These are phyloP conservation scores for Rhyacichthys aspro DNA, from an alignment of 2,797 vertebrate species.

Conservation along the genomic window DNA sequence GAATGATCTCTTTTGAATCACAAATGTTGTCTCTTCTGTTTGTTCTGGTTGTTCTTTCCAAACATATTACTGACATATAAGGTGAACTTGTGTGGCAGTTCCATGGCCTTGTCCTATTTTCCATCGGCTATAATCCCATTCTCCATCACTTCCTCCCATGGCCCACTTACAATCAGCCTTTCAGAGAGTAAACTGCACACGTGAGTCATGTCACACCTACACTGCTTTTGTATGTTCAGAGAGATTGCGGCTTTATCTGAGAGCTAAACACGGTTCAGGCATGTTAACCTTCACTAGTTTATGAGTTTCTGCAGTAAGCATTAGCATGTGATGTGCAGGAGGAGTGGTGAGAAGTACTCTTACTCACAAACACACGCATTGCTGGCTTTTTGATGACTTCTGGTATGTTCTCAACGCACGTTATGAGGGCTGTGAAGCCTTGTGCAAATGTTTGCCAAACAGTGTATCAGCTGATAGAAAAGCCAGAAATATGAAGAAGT, in stretches of 20 bases:
- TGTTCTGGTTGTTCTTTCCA: background rate
- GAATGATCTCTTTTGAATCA: too few relatives aligned
- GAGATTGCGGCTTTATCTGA: constrained; percentile 3
- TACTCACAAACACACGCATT: too few relatives aligned
- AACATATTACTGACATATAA: constrained; percentile 13
- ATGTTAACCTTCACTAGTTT: constrained; percentile 15
- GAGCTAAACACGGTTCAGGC: constrained; percentile 8
- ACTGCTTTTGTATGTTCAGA: constrained; percentile 1
- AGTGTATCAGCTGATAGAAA: too few relatives aligned
- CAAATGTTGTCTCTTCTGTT: too few relatives aligned
- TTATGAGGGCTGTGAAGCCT: too few relatives aligned
- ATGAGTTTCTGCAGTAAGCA: background rate
- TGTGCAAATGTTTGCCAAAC: too few relatives aligned
- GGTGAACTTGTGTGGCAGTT: constrained; percentile 1
- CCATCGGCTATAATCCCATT: constrained; percentile 5
- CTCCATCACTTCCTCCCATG: constrained; percentile 26
- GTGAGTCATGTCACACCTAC: constrained; percentile 32
- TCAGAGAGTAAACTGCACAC: constrained; percentile 40
- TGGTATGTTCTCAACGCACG: too few relatives aligned
- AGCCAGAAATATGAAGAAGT: too few relatives aligned
- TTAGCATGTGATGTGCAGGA: background rate
- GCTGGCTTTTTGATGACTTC: too few relatives aligned
- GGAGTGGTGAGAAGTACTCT: too few relatives aligned
- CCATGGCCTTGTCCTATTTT: constrained; percentile 16
- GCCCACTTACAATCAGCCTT: constrained; percentile 46